Percentiles rank a stretch among this genome's conserved stretches.
phyloP scores from a whole-genome alignment of 2,113 vertebrate genomes.

The Chaetorhynchus papuensis region DNA sequence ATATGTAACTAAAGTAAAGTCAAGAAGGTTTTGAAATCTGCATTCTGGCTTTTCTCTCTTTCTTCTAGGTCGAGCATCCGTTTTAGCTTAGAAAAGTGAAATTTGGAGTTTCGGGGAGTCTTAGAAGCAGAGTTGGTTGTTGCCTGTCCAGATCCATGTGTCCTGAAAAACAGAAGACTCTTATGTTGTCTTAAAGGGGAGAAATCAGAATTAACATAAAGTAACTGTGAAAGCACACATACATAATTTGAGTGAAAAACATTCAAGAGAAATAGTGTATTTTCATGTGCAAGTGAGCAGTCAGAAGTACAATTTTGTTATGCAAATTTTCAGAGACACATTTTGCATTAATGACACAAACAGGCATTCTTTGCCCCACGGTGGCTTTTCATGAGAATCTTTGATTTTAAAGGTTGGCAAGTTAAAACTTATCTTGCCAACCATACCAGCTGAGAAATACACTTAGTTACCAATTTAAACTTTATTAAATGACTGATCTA shows the following conservation, averaged over 20 bases:
- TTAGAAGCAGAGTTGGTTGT: constrained; percentile 70
- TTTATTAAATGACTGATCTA: background rate
- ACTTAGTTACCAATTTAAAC: background rate
- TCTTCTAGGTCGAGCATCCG: constrained; percentile 82
- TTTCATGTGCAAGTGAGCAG: background rate
- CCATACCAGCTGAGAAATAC: background rate
- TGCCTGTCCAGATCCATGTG: constrained; percentile 49
- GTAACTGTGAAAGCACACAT: background rate
- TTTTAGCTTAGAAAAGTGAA: constrained; percentile 85
- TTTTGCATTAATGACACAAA: background rate
- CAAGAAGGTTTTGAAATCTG: constrained; percentile 86
- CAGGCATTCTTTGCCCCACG: background rate
- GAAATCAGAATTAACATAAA: background rate
- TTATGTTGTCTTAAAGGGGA: background rate
- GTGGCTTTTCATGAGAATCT: background rate
- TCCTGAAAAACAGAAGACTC: constrained; percentile 66
- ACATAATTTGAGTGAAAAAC: background rate
- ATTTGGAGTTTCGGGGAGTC: constrained; percentile 73
- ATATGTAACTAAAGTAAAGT: constrained; percentile 75
- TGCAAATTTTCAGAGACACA: background rate
- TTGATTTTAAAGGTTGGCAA: background rate
- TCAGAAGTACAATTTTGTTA: background rate
- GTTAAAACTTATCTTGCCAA: background rate
- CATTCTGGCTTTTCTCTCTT: constrained; percentile 73
- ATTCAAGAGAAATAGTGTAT: background rate